A percentile compares a stretch with the other conserved stretches of the same genome.
Evolutionary conservation across 2,113 vertebrate genomes (phyloP).

Genomic region (Rhizomys pruinosus): DNA sequence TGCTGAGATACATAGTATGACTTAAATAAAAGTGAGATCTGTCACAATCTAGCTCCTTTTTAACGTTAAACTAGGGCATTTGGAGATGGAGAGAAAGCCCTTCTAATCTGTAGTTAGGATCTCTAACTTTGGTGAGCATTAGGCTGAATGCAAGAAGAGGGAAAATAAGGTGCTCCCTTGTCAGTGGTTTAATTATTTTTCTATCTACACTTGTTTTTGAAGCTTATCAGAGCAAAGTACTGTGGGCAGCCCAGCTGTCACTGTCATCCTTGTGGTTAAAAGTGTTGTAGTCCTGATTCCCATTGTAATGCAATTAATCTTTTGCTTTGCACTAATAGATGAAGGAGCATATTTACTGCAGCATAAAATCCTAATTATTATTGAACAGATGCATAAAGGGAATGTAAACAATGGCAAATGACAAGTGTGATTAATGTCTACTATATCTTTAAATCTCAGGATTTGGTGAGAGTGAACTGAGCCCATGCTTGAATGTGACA

Average conservation of each 20-base stretch:
- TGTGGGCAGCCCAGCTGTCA: conserved; percentile 85
- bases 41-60: background rate
- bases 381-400: conserved; percentile 86
- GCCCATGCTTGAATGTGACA: background rate
- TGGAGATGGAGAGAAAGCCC: background rate
- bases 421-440: conserved; percentile 85
- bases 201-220: conserved; percentile 82
- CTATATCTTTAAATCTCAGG: conserved; percentile 84
- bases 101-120: background rate
- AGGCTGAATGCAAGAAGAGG: conserved; percentile 27
- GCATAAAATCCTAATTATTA: conserved; percentile 91
- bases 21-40: background rate
- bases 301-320: conserved; percentile 90
- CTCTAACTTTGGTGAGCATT: conserved; percentile 52
- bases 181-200: conserved; percentile 84
- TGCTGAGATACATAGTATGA: background rate
- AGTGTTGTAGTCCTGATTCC: conserved; percentile 81
- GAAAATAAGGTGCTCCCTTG: conserved; percentile 68
- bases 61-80: background rate
- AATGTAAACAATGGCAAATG: conserved; percentile 88
- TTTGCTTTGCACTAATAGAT: conserved; percentile 87
- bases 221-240: conserved; percentile 83
- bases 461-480: conserved; percentile 60
- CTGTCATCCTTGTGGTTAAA: conserved; percentile 59
- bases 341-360: conserved; percentile 89